Evolutionary conservation across 2,797 vertebrate species (phyloP), one percentile per base, ranked within the genome.

Genomic region (Rostrhamus sociabilis): DNA sequence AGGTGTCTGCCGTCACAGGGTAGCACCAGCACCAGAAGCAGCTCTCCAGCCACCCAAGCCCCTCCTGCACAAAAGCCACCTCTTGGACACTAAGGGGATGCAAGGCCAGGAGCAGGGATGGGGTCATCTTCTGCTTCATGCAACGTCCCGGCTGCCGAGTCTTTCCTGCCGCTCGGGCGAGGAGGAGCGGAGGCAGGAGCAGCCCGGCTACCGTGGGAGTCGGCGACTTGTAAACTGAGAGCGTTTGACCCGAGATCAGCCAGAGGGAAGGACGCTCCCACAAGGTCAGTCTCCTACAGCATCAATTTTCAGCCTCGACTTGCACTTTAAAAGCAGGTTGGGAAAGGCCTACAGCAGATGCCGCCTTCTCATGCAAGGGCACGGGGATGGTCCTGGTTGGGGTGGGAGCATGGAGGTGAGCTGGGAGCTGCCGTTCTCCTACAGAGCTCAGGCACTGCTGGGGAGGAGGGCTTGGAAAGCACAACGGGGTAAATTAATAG

Each of bases 211-310:
- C 75, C 1, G 4, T 59, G 42, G 79, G 73, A 93, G 91, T 62
- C 10, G 1, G 32, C 1, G 7, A 73, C 55, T 79, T 60, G 78
- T 94, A 76, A 95, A 86, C 66, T 21, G 73, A 84, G 91, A 81
- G 43, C 8, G 1, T 81, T 75, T 95, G 79, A 89, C 86, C 76
- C 0, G 1, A 47, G 42, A 84, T 73, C 73, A 95, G 88, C 55
- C n/a, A 63, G 93, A 55, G 66, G 79, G 79, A 95, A 94, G 76
- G 88, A 75, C 1, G 15, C 8, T 94, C 50, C 48, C 42, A 34
- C 50, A 73, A 84, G 86, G 95, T 93, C 90, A 86, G 19, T 73
- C 59, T 95, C 79, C 43, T 89, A 66, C 58, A 81, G 69, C 76
- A 94, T 93, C 88, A 36, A 5, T 92, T 96, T 94, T 89, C 84